Conservation (phyloP, 2,888 invertebrate genomes). For the Ophraella communa region DNA sequence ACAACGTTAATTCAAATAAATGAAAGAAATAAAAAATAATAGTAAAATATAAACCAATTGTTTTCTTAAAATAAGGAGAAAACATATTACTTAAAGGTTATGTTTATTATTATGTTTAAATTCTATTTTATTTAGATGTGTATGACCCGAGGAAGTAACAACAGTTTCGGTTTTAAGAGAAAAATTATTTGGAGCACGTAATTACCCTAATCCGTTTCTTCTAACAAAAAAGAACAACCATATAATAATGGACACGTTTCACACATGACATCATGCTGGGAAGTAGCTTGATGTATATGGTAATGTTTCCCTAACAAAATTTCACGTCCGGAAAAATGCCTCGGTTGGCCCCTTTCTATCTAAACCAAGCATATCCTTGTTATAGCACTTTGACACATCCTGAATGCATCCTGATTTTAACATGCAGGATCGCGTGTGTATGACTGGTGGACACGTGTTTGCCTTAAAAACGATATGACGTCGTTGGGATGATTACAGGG, state of each 20-base stretch:
- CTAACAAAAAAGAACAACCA: conserved; percentile 1
- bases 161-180: too few relatives aligned
- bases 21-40: too few relatives aligned
- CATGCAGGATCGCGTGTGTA: conserved; percentile 32
- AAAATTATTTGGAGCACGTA: background rate
- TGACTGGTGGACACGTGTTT: conserved; percentile 30
- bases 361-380: conserved; percentile 24
- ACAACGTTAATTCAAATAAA: too few relatives aligned
- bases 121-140: too few relatives aligned
- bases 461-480: conserved; percentile 15
- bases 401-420: conserved; percentile 28
- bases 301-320: background rate
- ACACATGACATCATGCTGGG: background rate
- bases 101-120: too few relatives aligned
- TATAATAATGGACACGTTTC: background rate
- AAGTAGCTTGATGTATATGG: background rate
- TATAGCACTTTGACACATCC: conserved; percentile 33
- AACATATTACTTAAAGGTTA: too few relatives aligned
- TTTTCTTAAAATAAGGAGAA: too few relatives aligned
- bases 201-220: background rate
- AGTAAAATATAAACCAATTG: too few relatives aligned
- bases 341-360: conserved; percentile 9
- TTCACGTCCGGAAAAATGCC: conserved; percentile 1
- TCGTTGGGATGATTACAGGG: conserved; percentile 7
- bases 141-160: too few relatives aligned